A percentile compares a stretch with the other conserved stretches of the same genome.
Conservation (phyloP, 1,140 invertebrate species). For the Drosophila erecta region DNA sequence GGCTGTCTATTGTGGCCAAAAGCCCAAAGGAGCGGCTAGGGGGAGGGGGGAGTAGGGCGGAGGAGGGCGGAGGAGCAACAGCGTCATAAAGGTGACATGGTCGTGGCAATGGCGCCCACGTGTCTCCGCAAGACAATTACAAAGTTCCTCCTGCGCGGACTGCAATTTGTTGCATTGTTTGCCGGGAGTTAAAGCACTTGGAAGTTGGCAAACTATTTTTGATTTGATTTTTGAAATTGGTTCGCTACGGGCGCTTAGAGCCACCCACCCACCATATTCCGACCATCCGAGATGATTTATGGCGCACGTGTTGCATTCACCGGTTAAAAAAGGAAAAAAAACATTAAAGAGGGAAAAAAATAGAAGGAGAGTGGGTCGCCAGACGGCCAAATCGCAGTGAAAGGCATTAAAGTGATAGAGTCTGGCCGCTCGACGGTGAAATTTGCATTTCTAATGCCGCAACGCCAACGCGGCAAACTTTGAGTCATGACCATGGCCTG, state of each 20-base stretch:
- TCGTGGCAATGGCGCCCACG: conserved; percentile 56
- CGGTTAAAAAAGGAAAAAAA: conserved; percentile 2
- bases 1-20: conserved; percentile 63
- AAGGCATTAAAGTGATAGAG: conserved; percentile 81
- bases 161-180: conserved; percentile 83
- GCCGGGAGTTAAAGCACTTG: conserved; percentile 76
- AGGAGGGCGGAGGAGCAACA: conserved; percentile 13
- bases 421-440: conserved; percentile 57
- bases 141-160: conserved; percentile 73
- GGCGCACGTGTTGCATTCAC: conserved; percentile 76
- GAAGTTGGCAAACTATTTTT: conserved; percentile 79
- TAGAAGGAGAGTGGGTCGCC: conserved; percentile 46
- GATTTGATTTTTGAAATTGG: conserved; percentile 82
- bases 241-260: conserved; percentile 49
- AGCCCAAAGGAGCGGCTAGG: conserved; percentile 17
- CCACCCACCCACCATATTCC: conserved; percentile 18
- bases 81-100: conserved; percentile 52
- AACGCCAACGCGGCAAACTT: conserved; percentile 34
- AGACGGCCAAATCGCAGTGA: conserved; percentile 69
- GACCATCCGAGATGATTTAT: conserved; percentile 66
- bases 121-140: conserved; percentile 74
- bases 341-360: background rate
- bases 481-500: conserved; percentile 38
- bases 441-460: conserved; percentile 76
- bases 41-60: background rate